These are phyloP conservation scores for Scaptomyza graminum DNA, from an alignment of 1,140 invertebrate species.

Conservation along the genomic window DNA sequence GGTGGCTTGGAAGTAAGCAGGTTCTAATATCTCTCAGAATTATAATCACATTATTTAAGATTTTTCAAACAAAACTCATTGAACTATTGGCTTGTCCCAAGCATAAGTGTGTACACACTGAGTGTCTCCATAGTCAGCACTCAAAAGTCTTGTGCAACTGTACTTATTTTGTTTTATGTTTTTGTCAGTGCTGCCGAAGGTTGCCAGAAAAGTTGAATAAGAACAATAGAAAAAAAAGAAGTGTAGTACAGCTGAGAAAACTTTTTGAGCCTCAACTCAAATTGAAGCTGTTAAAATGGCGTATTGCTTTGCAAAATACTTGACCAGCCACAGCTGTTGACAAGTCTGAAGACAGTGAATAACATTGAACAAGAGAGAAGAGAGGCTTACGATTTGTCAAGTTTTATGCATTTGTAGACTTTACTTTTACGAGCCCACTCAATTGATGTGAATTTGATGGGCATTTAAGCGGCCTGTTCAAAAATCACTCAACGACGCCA, in stretches of 20 bases:
- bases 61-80: too few relatives aligned
- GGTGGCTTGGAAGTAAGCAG: too few relatives aligned
- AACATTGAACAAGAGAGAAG: not conserved
- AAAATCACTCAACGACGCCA: conserved; percentile 8
- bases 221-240: conserved; percentile 5
- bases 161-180: conserved; percentile 3
- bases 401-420: conserved; percentile 56
- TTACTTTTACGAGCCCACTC: conserved; percentile 47
- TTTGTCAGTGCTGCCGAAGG: conserved; percentile 13
- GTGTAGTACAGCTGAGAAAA: conserved; percentile 23
- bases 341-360: not conserved
- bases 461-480: conserved; percentile 26
- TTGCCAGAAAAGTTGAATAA: conserved; percentile 46
- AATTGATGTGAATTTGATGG: conserved; percentile 55
- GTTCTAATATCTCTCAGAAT: too few relatives aligned
- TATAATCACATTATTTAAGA: too few relatives aligned
- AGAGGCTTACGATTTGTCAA: conserved; percentile 60
- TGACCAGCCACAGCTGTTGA: conserved; percentile 40
- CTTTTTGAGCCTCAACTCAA: conserved; percentile 65
- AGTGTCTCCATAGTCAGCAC: not conserved
- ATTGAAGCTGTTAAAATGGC: conserved; percentile 73
- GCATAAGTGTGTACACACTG: not conserved
- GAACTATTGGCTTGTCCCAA: too few relatives aligned
- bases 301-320: conserved; percentile 75
- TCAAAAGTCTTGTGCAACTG: not conserved